A percentile compares a stretch with the other conserved stretches of the same genome.
These are phyloP conservation scores for Eublepharis macularius DNA, from an alignment of 2,113 vertebrate species.

Conservation along the genomic window DNA sequence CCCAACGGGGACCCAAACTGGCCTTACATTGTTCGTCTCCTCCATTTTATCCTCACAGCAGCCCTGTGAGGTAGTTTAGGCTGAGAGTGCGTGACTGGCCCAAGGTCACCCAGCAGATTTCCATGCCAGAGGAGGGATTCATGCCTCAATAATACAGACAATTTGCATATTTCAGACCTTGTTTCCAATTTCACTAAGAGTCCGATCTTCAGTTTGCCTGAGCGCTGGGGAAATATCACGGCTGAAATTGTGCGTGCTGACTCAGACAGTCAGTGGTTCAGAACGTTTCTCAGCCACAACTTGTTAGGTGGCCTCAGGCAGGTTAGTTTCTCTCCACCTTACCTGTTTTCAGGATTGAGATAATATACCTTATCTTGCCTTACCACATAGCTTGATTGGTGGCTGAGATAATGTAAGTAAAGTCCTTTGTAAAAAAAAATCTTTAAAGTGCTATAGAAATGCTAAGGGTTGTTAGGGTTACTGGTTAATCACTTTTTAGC, in stretches of 20 bases:
- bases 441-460: not conserved
- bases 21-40: too few relatives aligned
- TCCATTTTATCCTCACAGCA: too few relatives aligned
- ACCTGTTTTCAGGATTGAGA: not conserved
- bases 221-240: not conserved
- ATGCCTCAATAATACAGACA: not conserved
- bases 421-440: not conserved
- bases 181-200: not conserved
- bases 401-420: not conserved
- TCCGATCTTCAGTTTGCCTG: not conserved
- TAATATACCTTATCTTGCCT: too few relatives aligned
- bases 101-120: too few relatives aligned
- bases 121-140: too few relatives aligned
- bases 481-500: too few relatives aligned
- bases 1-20: too few relatives aligned
- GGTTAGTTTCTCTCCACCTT: not conserved
- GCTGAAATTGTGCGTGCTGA: not conserved
- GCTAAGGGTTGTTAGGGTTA: too few relatives aligned
- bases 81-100: too few relatives aligned
- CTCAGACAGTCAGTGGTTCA: too few relatives aligned
- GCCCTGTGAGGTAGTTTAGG: too few relatives aligned
- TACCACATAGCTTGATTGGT: not conserved
- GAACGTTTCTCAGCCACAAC: too few relatives aligned
- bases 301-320: not conserved
- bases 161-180: not conserved